Evolutionary conservation across 2,113 vertebrate genomes (phyloP).

Genomic region (Chamaea fasciata): DNA sequence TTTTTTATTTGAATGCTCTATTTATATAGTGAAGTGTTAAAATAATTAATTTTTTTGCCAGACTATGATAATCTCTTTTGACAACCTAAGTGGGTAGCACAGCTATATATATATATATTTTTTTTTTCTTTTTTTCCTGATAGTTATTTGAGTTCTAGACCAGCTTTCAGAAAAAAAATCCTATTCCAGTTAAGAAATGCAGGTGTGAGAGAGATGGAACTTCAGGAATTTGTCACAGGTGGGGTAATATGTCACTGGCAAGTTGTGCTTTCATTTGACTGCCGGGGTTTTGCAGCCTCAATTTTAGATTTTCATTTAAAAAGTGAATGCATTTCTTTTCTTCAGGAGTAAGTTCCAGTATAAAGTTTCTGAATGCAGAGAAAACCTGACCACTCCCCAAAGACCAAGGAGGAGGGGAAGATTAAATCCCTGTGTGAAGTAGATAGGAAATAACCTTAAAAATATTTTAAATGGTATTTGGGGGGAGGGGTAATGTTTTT

Average conservation of each 20-base stretch:
- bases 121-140: not conserved
- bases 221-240: not conserved
- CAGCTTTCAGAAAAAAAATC: not conserved
- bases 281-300: not conserved
- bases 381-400: not conserved
- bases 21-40: not conserved
- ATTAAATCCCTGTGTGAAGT: not conserved
- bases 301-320: not conserved
- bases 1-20: not conserved
- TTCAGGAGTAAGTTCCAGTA: not conserved
- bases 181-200: not conserved
- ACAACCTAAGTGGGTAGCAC: not conserved
- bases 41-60: not conserved
- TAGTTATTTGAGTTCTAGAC: not conserved
- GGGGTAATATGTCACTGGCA: not conserved
- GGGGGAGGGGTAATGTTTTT: not conserved
- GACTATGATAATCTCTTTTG: not conserved
- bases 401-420: not conserved
- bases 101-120: not conserved
- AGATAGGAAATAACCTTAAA: not conserved
- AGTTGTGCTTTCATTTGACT: not conserved
- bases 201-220: not conserved
- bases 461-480: not conserved
- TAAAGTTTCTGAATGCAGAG: not conserved
- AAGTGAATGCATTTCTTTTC: not conserved